Evolutionary conservation across 2,888 invertebrate species (phyloP).

Genomic region (Pheosia gnoma): DNA sequence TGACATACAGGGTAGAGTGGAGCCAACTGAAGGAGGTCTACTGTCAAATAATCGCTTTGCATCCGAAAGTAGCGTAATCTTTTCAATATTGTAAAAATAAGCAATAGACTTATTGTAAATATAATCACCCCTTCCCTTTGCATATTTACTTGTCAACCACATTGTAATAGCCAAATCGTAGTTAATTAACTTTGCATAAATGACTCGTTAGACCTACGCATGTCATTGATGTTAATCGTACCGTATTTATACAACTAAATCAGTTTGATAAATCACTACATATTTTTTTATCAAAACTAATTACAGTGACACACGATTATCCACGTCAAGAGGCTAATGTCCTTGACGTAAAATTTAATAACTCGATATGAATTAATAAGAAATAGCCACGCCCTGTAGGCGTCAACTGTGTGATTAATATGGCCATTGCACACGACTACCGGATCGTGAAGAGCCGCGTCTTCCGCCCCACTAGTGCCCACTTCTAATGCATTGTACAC

Average conservation of each 20-base stretch:
- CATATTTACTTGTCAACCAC: background rate
- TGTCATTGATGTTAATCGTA: background rate
- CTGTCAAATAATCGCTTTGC: no score
- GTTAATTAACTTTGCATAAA: background rate
- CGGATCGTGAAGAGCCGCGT: slow-evolving; percentile 57
- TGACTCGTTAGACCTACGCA: background rate
- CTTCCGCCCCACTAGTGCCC: slow-evolving; percentile 56
- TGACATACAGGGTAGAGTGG: no score
- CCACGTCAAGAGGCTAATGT: slow-evolving; percentile 48
- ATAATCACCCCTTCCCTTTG: background rate
- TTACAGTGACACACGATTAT: slow-evolving; percentile 24
- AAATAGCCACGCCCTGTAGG: slow-evolving; percentile 75
- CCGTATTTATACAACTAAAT: slow-evolving; percentile 1
- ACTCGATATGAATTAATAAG: slow-evolving; percentile 79
- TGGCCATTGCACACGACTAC: slow-evolving; percentile 69
- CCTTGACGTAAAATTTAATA: slow-evolving; percentile 70
- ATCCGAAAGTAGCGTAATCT: no score
- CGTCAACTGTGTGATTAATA: slow-evolving; percentile 79
- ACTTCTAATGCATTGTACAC: slow-evolving; percentile 47
- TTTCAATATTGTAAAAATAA: no score
- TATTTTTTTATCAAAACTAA: background rate
- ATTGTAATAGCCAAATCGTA: background rate
- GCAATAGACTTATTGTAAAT: no score
- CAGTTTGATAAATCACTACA: background rate
- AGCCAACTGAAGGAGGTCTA: no score